Evolutionary conservation across 1,140 invertebrate species (phyloP).

Genomic region (Trichonephila clavipes): DNA sequence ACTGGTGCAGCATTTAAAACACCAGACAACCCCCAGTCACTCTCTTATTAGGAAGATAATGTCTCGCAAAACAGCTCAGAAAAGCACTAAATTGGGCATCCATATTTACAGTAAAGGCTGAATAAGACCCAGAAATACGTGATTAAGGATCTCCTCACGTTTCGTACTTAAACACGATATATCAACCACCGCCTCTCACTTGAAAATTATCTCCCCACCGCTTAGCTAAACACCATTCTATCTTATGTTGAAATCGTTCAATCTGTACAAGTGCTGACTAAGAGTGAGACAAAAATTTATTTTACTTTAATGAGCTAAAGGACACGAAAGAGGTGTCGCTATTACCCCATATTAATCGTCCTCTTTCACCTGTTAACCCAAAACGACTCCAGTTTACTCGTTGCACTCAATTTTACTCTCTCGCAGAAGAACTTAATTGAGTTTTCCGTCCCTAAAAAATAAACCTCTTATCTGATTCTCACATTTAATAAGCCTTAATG

Average conservation of each 20-base stretch:
- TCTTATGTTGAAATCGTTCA: constrained; percentile 15
- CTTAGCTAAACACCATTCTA: background rate
- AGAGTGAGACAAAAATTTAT: constrained; percentile 42
- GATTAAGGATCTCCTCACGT: constrained; percentile 54
- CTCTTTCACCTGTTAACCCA: constrained; percentile 41
- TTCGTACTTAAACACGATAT: constrained; percentile 62
- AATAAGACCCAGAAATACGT: constrained; percentile 48
- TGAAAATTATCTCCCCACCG: constrained; percentile 37
- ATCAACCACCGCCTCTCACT: constrained; percentile 14
- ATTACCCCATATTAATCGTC: constrained; percentile 57
- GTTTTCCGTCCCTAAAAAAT: constrained; percentile 1
- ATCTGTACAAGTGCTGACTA: constrained; percentile 32
- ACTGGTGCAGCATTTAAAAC: background rate
- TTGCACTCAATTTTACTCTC: constrained; percentile 6
- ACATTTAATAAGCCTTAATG: constrained; percentile 54
- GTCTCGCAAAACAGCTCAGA: constrained; percentile 18
- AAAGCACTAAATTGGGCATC: constrained; percentile 6
- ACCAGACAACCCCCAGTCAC: background rate
- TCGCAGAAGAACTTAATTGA: constrained; percentile 33
- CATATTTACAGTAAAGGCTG: constrained; percentile 6
- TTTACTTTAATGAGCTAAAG: constrained; percentile 38
- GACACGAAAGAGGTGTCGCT: constrained; percentile 42
- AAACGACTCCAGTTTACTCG: constrained; percentile 34
- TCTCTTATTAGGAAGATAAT: constrained; percentile 32
- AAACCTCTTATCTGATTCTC: constrained; percentile 30